phyloP scores from a whole-genome alignment of 2,888 invertebrate species.

The Dorcus hopei region DNA sequence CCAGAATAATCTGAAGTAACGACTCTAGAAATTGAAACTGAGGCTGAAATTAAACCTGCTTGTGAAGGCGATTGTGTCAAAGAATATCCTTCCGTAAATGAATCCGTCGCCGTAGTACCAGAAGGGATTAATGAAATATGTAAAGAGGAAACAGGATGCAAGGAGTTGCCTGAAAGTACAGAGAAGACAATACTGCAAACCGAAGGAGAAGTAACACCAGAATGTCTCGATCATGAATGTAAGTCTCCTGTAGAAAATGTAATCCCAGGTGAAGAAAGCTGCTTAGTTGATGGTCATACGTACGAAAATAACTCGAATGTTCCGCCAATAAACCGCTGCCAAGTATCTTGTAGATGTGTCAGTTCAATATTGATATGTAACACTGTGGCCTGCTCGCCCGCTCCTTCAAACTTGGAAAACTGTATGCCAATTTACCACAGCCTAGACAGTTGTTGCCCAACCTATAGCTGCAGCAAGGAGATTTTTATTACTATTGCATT shows the following conservation, averaged over 20 bases:
- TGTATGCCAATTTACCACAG: conserved; percentile 66
- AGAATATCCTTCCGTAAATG: neutral
- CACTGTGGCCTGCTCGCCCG: conserved; percentile 68
- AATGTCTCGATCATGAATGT: neutral
- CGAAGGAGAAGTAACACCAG: conserved; percentile 4
- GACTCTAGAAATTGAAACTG: neutral
- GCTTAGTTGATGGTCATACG: conserved; percentile 74
- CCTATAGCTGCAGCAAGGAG: conserved; percentile 65
- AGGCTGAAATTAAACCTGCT: too few relatives aligned
- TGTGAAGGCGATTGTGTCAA: too few relatives aligned
- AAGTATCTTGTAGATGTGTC: conserved; percentile 70
- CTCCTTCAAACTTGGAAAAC: conserved; percentile 64
- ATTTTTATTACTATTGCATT: neutral
- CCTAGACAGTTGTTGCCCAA: conserved; percentile 70
- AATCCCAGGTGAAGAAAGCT: conserved; percentile 84
- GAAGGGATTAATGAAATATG: neutral
- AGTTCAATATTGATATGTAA: conserved; percentile 82
- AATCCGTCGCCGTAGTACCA: neutral
- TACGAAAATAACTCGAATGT: conserved; percentile 73
- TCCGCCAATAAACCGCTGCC: conserved; percentile 73
- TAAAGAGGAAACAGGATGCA: neutral
- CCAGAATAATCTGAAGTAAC: neutral
- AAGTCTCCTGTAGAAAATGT: conserved; percentile 29
- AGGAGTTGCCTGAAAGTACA: conserved; percentile 3
- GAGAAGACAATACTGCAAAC: conserved; percentile 6